These are phyloP conservation scores for Eulithis testata DNA, from an alignment of 2,888 invertebrate genomes.

Conservation along the genomic window DNA sequence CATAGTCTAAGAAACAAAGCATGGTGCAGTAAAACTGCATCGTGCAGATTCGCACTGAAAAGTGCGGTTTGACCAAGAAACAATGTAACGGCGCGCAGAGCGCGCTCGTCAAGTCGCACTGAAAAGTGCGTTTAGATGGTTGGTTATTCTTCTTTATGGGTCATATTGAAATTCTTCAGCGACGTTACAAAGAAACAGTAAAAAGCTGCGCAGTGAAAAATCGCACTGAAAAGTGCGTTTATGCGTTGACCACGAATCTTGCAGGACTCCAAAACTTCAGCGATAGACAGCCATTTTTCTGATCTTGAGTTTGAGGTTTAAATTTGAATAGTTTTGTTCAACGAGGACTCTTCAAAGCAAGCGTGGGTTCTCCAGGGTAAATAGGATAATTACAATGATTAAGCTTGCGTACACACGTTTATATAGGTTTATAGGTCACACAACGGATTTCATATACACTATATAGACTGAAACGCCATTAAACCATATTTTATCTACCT, in stretches of 20 bases:
- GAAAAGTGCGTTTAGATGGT: no score
- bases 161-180: neutral
- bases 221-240: slow-evolving; percentile 26
- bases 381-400: neutral
- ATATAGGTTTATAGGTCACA: neutral
- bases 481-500: no score
- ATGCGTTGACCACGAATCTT: neutral
- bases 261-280: neutral
- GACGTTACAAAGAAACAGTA: slow-evolving; percentile 8
- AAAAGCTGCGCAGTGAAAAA: slow-evolving; percentile 3
- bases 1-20: slow-evolving; percentile 10
- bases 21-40: slow-evolving; percentile 12
- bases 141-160: neutral
- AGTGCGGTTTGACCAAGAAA: slow-evolving; percentile 19
- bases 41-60: slow-evolving; percentile 14
- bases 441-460: neutral
- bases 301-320: no score
- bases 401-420: neutral
- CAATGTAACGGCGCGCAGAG: slow-evolving; percentile 6
- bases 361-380: neutral
- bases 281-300: neutral
- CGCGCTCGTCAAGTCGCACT: slow-evolving; percentile 1
- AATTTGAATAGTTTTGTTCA: neutral
- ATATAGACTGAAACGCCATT: neutral
- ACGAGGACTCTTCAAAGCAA: neutral